phyloP scores from a whole-genome alignment of 2,113 vertebrate genomes.

The Dicentrarchus labrax region DNA sequence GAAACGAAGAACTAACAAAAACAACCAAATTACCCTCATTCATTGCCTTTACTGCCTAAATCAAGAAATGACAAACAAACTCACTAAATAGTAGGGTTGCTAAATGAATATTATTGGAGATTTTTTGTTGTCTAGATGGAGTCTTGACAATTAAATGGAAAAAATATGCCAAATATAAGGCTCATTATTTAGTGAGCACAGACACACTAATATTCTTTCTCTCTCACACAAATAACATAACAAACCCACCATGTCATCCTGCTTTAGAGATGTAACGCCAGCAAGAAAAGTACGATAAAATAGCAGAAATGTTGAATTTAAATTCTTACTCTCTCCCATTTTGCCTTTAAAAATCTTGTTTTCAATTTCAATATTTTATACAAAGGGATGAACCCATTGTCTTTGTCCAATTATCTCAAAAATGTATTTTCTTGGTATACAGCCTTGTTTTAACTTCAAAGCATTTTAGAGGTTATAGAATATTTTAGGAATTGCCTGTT shows the following conservation, averaged over 20 bases:
- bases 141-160: slow-evolving; percentile 18
- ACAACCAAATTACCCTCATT: slow-evolving; percentile 31
- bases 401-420: no score
- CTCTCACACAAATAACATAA: background rate
- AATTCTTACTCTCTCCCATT: background rate
- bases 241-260: background rate
- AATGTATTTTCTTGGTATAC: no score
- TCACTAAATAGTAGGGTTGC: background rate
- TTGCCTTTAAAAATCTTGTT: background rate
- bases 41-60: background rate
- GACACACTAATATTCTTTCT: slow-evolving; percentile 6
- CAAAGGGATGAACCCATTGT: no score
- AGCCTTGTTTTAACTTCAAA: no score
- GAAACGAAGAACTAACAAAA: slow-evolving; percentile 40
- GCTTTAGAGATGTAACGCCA: background rate
- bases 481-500: no score
- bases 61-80: slow-evolving; percentile 5
- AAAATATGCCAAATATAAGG: background rate
- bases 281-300: background rate
- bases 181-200: slow-evolving; percentile 11
- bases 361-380: no score
- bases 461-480: no score
- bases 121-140: background rate
- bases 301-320: background rate
- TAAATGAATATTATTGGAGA: background rate